Conservation (phyloP, 2,113 vertebrate species). For the Tretioscincus oriximinensis region DNA sequence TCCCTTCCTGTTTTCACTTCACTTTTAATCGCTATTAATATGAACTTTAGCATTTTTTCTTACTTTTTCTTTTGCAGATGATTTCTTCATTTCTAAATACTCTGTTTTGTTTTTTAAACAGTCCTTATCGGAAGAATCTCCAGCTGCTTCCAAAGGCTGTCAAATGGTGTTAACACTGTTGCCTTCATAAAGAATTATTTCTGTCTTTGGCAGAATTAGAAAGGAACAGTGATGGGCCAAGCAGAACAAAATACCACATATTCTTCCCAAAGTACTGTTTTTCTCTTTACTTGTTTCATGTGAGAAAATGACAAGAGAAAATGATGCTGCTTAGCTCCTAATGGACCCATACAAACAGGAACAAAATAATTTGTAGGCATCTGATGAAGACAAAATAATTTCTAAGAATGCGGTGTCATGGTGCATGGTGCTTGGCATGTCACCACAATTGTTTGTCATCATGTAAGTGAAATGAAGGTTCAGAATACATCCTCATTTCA, state of each 20-base stretch:
- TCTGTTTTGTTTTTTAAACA: too few species aligned
- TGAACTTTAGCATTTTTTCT: background rate
- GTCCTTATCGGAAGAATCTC: background rate
- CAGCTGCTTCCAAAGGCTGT: background rate
- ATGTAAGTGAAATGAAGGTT: background rate
- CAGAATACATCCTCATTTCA: background rate
- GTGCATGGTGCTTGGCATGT: background rate
- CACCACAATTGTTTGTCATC: background rate
- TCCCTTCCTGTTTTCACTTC: too few species aligned
- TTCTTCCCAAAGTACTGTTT: background rate
- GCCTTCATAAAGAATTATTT: background rate
- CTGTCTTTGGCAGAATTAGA: background rate
- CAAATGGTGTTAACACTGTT: background rate
- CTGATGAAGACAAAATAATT: conserved; percentile 23
- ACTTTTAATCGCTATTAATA: background rate
- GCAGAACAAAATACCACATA: background rate
- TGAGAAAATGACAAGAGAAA: background rate
- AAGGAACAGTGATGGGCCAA: background rate
- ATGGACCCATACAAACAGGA: background rate
- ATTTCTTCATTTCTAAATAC: background rate
- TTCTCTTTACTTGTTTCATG: background rate
- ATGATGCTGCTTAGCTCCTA: background rate
- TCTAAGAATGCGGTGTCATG: background rate
- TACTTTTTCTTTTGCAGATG: background rate
- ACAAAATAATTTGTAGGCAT: conserved; percentile 2